Conservation (phyloP, 1,140 invertebrate species). For the Lutraria rhynchaena region DNA sequence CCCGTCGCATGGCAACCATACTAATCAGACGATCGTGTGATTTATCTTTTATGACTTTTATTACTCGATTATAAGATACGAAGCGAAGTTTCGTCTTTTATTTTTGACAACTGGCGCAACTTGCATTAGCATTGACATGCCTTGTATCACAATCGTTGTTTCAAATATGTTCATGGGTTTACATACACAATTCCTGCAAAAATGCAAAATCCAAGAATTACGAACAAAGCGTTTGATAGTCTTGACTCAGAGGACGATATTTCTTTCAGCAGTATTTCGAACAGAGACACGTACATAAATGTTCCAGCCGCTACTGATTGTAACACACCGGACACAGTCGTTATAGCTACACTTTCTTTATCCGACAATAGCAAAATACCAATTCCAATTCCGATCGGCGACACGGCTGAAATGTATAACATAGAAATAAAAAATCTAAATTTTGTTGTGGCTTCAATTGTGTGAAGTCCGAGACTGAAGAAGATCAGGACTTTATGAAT, state of each 20-base stretch:
- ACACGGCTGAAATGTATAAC: constrained; percentile 86
- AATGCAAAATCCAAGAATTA: too few species aligned
- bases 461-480: constrained; percentile 88
- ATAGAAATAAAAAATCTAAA: constrained; percentile 33
- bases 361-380: constrained; percentile 83
- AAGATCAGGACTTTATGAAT: constrained; percentile 90
- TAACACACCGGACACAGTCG: constrained; percentile 82
- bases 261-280: constrained; percentile 90
- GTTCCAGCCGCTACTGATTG: constrained; percentile 92
- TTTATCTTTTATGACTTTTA: too few species aligned
- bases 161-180: too few species aligned
- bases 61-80: too few species aligned
- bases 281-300: constrained; percentile 94
- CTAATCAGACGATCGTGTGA: too few species aligned
- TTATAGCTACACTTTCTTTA: constrained; percentile 58
- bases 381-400: constrained; percentile 85
- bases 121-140: too few species aligned
- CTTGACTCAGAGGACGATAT: constrained; percentile 47
- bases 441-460: constrained; percentile 25
- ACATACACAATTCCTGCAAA: too few species aligned
- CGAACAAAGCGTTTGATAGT: too few species aligned
- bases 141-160: too few species aligned
- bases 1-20: too few species aligned
- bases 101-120: too few species aligned
- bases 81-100: too few species aligned